Conservation (phyloP, 2,888 invertebrate genomes). For the Cheilosia vulpina region DNA sequence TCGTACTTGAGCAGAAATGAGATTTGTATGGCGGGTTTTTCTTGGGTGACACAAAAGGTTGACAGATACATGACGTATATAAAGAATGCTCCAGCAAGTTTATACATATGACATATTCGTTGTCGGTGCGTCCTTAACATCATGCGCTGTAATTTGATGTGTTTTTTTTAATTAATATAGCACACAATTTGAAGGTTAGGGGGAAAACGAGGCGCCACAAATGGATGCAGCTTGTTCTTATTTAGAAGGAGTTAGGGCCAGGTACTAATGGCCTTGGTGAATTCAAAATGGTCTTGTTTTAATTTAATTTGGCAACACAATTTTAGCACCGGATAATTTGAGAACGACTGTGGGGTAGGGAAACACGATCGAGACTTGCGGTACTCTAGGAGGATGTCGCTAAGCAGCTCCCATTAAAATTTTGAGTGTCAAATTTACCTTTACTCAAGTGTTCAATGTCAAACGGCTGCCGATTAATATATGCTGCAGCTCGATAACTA, state of each 20-base stretch:
- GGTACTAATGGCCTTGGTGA: neutral
- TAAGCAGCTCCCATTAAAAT: no score
- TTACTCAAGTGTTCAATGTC: no score
- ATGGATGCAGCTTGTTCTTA: neutral
- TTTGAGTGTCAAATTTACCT: no score
- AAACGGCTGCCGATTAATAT: no score
- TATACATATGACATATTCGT: neutral
- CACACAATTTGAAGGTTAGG: neutral
- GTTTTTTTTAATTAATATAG: slow-evolving; percentile 5
- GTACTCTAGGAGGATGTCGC: no score
- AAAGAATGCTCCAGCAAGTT: neutral
- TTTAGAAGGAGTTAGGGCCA: neutral
- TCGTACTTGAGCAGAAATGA: neutral
- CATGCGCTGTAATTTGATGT: slow-evolving; percentile 2
- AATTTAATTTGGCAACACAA: neutral
- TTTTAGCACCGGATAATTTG: neutral
- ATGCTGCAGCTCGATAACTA: no score
- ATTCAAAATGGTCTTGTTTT: neutral
- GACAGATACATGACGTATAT: neutral
- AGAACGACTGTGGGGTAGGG: no score
- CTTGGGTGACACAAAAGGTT: neutral
- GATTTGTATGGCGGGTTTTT: neutral
- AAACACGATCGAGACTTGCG: no score
- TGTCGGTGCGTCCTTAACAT: slow-evolving; percentile 1
- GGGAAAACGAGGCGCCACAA: neutral